Conservation (phyloP, 1,140 invertebrate genomes). For the Panagrolaimus sp. region DNA sequence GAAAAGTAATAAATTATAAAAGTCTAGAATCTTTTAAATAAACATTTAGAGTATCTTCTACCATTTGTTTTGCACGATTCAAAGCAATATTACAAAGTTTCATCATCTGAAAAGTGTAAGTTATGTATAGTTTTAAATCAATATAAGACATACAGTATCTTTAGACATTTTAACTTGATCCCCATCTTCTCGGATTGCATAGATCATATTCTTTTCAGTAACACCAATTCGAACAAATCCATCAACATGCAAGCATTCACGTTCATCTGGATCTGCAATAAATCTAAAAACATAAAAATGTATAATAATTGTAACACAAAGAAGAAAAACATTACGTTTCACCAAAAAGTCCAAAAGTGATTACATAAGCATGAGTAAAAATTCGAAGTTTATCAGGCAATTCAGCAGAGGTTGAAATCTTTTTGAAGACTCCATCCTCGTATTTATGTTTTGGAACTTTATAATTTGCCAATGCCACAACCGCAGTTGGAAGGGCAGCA, state of each 20-base stretch:
- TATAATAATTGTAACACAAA: no score
- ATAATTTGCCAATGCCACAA: neutral
- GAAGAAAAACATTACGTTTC: neutral
- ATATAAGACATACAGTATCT: neutral
- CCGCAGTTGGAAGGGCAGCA: neutral
- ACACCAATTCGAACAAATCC: constrained; percentile 8
- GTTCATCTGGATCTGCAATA: neutral
- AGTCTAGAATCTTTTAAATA: neutral
- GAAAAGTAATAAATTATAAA: no score
- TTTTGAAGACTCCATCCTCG: neutral
- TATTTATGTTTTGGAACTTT: constrained; percentile 12
- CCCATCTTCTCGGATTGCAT: constrained; percentile 10
- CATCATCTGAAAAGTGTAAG: neutral
- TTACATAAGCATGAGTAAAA: neutral
- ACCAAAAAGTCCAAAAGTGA: neutral
- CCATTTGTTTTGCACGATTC: neutral
- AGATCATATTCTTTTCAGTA: constrained; percentile 7
- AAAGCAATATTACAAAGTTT: constrained; percentile 9
- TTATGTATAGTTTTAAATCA: no score
- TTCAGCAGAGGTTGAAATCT: neutral
- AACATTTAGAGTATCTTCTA: neutral
- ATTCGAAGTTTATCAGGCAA: constrained; percentile 7
- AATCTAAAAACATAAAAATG: neutral
- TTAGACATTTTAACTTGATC: neutral
- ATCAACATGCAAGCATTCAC: constrained; percentile 2